These are phyloP conservation scores for Stenchaetothrips biformis DNA, from an alignment of 2,888 invertebrate species.

Conservation along the genomic window DNA sequence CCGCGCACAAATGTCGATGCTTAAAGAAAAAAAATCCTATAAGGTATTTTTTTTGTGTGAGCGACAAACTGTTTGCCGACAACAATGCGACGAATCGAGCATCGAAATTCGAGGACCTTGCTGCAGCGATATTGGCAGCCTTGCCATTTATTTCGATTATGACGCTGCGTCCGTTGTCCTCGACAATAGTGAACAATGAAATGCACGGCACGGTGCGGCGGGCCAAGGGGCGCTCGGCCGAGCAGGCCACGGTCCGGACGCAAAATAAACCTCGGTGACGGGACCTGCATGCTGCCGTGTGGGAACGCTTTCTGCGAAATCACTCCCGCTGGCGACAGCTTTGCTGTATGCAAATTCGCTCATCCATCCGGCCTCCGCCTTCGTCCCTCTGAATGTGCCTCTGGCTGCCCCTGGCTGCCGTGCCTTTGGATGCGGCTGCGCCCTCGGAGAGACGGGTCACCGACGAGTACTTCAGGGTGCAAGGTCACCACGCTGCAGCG, in stretches of 20 bases:
- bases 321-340: slow-evolving; percentile 17
- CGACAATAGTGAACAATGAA: background rate
- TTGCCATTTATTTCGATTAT: no score
- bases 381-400: background rate
- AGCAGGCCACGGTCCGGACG: background rate
- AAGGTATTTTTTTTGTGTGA: no score
- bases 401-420: background rate
- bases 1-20: no score
- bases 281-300: background rate
- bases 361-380: background rate
- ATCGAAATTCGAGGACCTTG: no score
- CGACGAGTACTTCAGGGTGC: no score
- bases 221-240: no score
- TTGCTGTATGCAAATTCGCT: slow-evolving; percentile 16
- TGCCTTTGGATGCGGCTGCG: background rate
- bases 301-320: slow-evolving; percentile 17
- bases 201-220: no score
- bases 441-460: background rate
- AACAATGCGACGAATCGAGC: no score
- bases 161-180: no score
- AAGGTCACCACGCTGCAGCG: background rate
- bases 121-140: no score
- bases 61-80: no score
- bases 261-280: background rate
- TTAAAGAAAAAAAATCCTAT: no score